phyloP scores from a whole-genome alignment of 1,140 invertebrate genomes.

The Drosophila sulfurigaster region DNA sequence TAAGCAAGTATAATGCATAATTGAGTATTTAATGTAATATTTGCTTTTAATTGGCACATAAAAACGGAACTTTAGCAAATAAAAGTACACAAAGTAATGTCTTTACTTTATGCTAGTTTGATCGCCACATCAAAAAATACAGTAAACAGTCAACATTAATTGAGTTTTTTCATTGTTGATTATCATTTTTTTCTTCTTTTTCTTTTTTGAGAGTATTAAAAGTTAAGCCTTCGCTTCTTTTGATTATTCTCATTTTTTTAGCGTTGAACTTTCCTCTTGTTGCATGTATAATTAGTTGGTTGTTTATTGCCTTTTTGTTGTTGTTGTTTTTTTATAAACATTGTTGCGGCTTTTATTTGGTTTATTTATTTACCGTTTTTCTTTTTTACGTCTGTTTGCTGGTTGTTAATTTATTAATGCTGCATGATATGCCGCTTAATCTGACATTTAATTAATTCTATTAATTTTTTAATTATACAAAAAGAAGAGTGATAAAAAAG shows the following conservation, averaged over 20 bases:
- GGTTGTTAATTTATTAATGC: conserved; percentile 74
- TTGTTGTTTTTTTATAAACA: conserved; percentile 35
- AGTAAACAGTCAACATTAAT: no score
- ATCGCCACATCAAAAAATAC: no score
- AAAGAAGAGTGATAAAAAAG: conserved; percentile 4
- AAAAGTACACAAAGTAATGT: neutral
- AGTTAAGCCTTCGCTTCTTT: conserved; percentile 7
- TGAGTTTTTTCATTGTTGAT: neutral
- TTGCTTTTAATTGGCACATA: neutral
- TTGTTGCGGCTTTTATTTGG: conserved; percentile 56
- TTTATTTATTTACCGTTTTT: conserved; percentile 70
- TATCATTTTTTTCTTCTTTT: neutral
- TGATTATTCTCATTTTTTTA: conserved; percentile 15
- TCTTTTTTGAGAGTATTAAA: conserved; percentile 17
- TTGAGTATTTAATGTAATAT: no score
- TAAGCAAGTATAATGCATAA: no score
- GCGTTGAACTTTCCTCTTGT: conserved; percentile 34
- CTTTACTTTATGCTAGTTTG: neutral
- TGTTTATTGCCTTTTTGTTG: conserved; percentile 61
- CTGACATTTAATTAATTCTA: conserved; percentile 80
- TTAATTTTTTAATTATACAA: conserved; percentile 62
- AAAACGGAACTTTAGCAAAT: neutral
- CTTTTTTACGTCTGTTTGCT: conserved; percentile 23
- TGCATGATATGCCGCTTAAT: conserved; percentile 73
- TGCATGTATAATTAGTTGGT: conserved; percentile 77